Percentiles rank a stretch among this genome's conserved stretches.
phyloP scores from a whole-genome alignment of 2,888 invertebrate species.

The Aphidoletes aphidimyza region DNA sequence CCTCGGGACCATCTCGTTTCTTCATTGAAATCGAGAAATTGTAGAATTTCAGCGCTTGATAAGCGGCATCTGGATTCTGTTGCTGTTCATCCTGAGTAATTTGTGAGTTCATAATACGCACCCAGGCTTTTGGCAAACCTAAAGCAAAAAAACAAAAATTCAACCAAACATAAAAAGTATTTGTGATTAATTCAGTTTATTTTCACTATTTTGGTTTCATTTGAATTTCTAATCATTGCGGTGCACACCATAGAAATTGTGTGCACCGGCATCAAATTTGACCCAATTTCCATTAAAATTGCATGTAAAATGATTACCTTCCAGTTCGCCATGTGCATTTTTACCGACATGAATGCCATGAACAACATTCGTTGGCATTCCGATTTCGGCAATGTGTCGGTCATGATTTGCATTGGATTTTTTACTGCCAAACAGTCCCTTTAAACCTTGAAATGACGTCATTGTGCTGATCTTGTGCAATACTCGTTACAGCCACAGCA shows the following conservation, averaged over 20 bases:
- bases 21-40: slow-evolving; percentile 87
- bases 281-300: background rate
- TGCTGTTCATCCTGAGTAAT: slow-evolving; percentile 88
- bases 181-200: background rate
- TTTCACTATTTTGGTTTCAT: background rate
- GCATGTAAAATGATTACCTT: slow-evolving; percentile 61
- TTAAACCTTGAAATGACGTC: slow-evolving; percentile 55
- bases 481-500: background rate
- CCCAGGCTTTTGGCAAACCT: slow-evolving; percentile 84
- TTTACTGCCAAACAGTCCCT: slow-evolving; percentile 55
- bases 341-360: slow-evolving; percentile 89
- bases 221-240: too few species aligned
- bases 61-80: slow-evolving; percentile 89
- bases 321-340: slow-evolving; percentile 84
- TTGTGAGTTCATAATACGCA: slow-evolving; percentile 80
- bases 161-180: background rate
- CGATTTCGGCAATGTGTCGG: slow-evolving; percentile 71
- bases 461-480: slow-evolving; percentile 21
- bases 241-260: too few species aligned
- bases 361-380: slow-evolving; percentile 85
- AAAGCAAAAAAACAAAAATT: background rate
- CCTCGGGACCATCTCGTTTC: slow-evolving; percentile 71
- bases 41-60: slow-evolving; percentile 90
- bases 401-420: slow-evolving; percentile 60
- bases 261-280: background rate